Evolutionary conservation across 2,888 invertebrate species (phyloP).

Genomic region (Pseudanteris insignis): DNA sequence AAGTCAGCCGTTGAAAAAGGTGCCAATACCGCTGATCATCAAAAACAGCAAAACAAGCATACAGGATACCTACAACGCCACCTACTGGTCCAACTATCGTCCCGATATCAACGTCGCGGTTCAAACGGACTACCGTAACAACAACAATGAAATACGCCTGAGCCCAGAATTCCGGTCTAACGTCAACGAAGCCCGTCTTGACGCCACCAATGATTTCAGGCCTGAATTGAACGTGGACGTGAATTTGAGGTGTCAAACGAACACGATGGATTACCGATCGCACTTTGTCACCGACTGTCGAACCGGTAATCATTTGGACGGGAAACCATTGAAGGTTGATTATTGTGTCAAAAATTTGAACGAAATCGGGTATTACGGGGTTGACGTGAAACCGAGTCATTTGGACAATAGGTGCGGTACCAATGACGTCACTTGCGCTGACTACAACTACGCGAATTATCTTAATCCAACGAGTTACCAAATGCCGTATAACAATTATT

Average conservation of each 20-base stretch:
- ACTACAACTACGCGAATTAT: slow-evolving; percentile 58
- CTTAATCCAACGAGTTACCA: slow-evolving; percentile 56
- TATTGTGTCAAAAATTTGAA: slow-evolving; percentile 51
- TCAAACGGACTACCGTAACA: slow-evolving; percentile 54
- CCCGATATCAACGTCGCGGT: slow-evolving; percentile 48
- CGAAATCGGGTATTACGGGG: slow-evolving; percentile 48
- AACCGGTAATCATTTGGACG: slow-evolving; percentile 37
- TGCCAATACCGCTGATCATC: slow-evolving; percentile 61
- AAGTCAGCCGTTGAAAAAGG: slow-evolving; percentile 58
- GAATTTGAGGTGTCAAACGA: slow-evolving; percentile 47
- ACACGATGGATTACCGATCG: slow-evolving; percentile 52
- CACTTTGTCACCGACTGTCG: slow-evolving; percentile 49
- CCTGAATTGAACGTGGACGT: slow-evolving; percentile 48
- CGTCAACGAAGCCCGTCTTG: slow-evolving; percentile 50
- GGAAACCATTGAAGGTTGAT: slow-evolving; percentile 53
- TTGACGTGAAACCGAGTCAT: slow-evolving; percentile 45
- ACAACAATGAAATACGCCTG: slow-evolving; percentile 49
- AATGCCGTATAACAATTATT: slow-evolving; percentile 61
- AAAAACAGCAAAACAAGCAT: slow-evolving; percentile 61
- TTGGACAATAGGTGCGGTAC: slow-evolving; percentile 50
- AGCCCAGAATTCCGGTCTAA: slow-evolving; percentile 54
- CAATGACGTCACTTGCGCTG: slow-evolving; percentile 51
- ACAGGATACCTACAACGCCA: slow-evolving; percentile 55
- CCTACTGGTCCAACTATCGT: slow-evolving; percentile 55
- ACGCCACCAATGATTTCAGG: slow-evolving; percentile 52